phyloP scores from a whole-genome alignment of 1,140 invertebrate species.

The Phenacoccus solenopsis region DNA sequence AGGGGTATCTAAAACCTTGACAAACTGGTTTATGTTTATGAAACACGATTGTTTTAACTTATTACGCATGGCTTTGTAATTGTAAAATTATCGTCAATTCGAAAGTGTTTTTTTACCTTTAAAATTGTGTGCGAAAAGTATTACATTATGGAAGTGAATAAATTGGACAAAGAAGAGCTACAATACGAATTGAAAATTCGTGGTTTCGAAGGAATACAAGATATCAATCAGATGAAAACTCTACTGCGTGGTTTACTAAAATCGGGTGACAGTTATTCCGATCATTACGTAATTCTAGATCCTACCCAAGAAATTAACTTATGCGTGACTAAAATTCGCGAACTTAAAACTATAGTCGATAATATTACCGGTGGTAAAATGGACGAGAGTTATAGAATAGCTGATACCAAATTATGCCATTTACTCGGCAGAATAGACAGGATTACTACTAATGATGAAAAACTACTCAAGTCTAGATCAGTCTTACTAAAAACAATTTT shows the following conservation, averaged over 20 bases:
- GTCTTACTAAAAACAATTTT: conserved; percentile 21
- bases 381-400: conserved; percentile 16
- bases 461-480: conserved; percentile 16
- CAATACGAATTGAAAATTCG: conserved; percentile 19
- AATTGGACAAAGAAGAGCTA: conserved; percentile 20
- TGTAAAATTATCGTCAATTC: neutral
- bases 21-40: conserved; percentile 6
- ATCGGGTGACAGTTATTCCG: neutral
- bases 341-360: conserved; percentile 15
- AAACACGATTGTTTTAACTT: neutral
- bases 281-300: neutral
- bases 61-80: neutral
- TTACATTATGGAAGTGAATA: conserved; percentile 20
- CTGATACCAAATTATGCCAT: conserved; percentile 21
- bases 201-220: neutral
- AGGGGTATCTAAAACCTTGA: conserved; percentile 3
- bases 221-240: conserved; percentile 18
- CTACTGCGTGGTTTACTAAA: conserved; percentile 19
- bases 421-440: conserved; percentile 21
- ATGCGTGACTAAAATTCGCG: conserved; percentile 17
- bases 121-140: neutral
- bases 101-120: neutral
- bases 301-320: conserved; percentile 6
- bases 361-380: conserved; percentile 17
- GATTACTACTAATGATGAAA: neutral